Conservation (phyloP, 2,113 vertebrate species). For the Genyomyrus donnyi region DNA sequence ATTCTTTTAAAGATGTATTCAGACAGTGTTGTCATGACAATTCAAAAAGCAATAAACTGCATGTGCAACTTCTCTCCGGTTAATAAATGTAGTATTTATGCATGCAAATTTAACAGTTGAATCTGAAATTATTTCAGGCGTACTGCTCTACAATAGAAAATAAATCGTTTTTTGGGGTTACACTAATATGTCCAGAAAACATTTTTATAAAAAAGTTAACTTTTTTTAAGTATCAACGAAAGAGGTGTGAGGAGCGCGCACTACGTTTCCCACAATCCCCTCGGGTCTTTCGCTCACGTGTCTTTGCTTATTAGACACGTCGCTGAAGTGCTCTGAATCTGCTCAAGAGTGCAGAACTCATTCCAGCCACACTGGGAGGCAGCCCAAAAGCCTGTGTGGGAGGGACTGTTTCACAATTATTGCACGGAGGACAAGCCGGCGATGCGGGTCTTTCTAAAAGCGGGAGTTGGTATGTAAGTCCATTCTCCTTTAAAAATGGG, state of each 20-base stretch:
- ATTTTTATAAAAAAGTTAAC: neutral
- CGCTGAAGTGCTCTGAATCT: slow-evolving; percentile 42
- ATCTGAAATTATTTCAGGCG: neutral
- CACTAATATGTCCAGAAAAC: neutral
- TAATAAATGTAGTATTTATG: neutral
- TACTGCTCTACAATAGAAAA: neutral
- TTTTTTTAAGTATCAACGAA: neutral
- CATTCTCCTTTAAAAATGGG: neutral
- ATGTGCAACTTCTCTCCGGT: neutral
- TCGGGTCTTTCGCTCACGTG: slow-evolving; percentile 20
- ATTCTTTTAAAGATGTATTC: neutral
- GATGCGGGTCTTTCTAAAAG: slow-evolving; percentile 24
- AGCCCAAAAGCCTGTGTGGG: slow-evolving; percentile 43
- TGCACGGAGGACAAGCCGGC: slow-evolving; percentile 14
- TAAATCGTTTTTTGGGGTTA: neutral
- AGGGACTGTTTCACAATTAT: slow-evolving; percentile 41
- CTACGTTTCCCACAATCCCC: slow-evolving; percentile 27
- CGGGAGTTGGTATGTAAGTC: slow-evolving; percentile 10
- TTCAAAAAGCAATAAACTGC: neutral
- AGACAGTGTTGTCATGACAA: neutral
- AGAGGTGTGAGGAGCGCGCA: neutral
- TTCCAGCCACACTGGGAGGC: slow-evolving; percentile 47
- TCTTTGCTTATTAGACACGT: slow-evolving; percentile 10
- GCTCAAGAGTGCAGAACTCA: slow-evolving; percentile 42
- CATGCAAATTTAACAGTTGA: neutral